Evolutionary conservation across 2,113 vertebrate genomes (phyloP), one percentile per base, ranked within the genome.

Genomic region (Aleadryas rufinucha): DNA sequence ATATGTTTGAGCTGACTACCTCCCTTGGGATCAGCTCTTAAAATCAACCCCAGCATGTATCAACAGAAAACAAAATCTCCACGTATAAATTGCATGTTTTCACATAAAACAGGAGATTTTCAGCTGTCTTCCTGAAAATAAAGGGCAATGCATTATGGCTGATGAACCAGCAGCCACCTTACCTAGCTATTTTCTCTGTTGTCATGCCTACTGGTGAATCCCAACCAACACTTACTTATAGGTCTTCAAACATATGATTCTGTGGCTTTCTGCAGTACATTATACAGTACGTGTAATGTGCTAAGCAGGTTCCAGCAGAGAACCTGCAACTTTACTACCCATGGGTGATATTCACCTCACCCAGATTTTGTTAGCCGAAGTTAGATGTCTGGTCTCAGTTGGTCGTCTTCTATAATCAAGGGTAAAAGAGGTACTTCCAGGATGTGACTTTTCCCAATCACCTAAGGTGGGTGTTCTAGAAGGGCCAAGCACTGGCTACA

Each of bases 381-480:
- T 53, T 39, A 53, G 23, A 28, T 72, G 31, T 21, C 39, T 69
- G 30, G 35, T 88, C 5, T 53, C 42, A 56, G 9, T 13, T 10
- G 3, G 27, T 63, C 9, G 76, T 53, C 33, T 50, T 52, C 37
- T 57, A 19, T 22, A 70, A 28, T 4, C 4, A 47, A 70, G 39
- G 13, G 42, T 59, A 63, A 65, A 79, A 50, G 9, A 18, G 9
- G 2, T 16, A 6, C 7, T 93, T 63, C 23, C 37, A 71, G 23
- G 28, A 5, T n/a, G 4, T 21, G 19, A 16, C 23, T 66, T 71
- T 49, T 44, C 22, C 30, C 52, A 56, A 0, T 3, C 10, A 16
- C 16, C 21, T 23, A 42, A 30, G 13, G 7, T 4, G 30, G 37
- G 4, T 64, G 28, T 16, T 60, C 23, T 16, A 57, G 33, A 59